Percentiles rank a stretch among this genome's conserved stretches.
Conservation (phyloP, 2,113 vertebrate species). For the Oplegnathus fasciatus region DNA sequence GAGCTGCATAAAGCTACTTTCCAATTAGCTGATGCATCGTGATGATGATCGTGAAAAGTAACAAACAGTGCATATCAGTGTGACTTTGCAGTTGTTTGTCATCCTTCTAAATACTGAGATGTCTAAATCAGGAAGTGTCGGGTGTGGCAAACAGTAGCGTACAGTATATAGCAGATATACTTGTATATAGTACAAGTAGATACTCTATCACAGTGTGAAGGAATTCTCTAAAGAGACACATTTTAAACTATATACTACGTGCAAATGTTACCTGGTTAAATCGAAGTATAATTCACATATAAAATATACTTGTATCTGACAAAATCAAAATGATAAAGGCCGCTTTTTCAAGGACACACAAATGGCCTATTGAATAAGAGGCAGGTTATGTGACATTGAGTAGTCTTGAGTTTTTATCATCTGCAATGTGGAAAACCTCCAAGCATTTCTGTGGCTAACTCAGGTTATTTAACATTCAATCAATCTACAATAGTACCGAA, state of each 20-base stretch:
- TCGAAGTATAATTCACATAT: background rate
- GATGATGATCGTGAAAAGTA: background rate
- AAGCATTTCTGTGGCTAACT: background rate
- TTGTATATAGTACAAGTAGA: background rate
- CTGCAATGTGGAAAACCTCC: background rate
- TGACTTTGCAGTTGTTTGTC: background rate
- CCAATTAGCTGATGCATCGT: too few species aligned
- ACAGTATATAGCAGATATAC: background rate
- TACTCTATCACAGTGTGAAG: background rate
- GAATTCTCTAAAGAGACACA: background rate
- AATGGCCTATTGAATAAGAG: background rate
- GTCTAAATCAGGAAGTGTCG: background rate
- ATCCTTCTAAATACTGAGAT: background rate
- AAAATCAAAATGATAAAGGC: slow-evolving; percentile 12
- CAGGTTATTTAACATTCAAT: background rate
- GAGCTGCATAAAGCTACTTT: background rate
- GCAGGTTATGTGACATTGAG: background rate
- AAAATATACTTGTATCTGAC: background rate
- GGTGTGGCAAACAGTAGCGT: background rate
- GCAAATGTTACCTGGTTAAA: background rate
- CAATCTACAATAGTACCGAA: background rate
- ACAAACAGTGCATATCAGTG: background rate
- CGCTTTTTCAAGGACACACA: background rate
- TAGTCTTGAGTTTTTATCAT: background rate
- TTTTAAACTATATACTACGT: background rate